These are phyloP conservation scores for Charadrius vociferus DNA, from an alignment of 2,113 vertebrate species.

Conservation along the genomic window DNA sequence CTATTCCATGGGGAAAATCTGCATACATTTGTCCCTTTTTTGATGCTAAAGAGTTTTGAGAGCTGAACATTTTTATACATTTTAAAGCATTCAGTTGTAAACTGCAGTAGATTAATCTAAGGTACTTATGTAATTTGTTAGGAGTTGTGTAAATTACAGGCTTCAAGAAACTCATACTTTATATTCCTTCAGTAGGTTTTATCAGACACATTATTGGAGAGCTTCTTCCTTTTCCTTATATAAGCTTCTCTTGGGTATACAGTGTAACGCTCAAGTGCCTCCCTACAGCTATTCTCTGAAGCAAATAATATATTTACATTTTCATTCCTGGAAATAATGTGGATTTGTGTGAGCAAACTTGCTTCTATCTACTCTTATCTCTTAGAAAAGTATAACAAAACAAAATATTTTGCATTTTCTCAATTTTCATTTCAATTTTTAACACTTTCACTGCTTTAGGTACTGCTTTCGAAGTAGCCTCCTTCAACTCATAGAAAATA, in stretches of 20 bases:
- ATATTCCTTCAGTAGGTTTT: neutral
- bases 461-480: neutral
- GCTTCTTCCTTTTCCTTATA: neutral
- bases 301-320: conserved; percentile 3
- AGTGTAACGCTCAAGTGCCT: neutral
- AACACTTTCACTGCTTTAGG: neutral
- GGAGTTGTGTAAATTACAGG: conserved; percentile 27
- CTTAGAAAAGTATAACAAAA: neutral
- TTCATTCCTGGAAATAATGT: neutral
- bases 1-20: neutral
- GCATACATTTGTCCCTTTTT: conserved; percentile 39
- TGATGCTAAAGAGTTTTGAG: conserved; percentile 47
- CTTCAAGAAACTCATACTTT: conserved; percentile 14
- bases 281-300: neutral
- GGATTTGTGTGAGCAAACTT: neutral
- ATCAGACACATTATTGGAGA: neutral
- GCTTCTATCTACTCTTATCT: neutral
- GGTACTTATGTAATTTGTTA: neutral
- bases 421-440: neutral
- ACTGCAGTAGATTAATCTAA: conserved; percentile 22
- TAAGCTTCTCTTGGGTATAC: neutral
- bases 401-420: neutral
- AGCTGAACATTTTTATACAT: neutral
- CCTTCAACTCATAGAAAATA: neutral
- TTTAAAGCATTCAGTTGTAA: conserved; percentile 24